Base-by-base conservation (phyloP, 2,888 invertebrate genomes). In the Synanthedon formicaeformis region DNA sequence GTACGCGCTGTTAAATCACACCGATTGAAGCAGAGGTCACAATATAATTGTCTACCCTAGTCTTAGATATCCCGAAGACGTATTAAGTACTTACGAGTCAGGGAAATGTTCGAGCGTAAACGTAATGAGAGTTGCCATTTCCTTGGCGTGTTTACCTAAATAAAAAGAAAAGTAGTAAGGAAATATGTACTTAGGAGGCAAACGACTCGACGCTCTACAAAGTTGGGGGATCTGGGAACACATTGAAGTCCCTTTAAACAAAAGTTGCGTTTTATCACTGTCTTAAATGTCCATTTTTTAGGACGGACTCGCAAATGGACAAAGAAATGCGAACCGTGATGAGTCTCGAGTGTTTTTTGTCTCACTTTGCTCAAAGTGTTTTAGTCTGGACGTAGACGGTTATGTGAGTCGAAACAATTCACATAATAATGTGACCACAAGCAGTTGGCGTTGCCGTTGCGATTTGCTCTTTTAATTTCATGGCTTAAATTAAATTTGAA, bases 201-300 rank as follows among this genome's bases (percentile, higher is more conserved):
- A 67, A 69, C 67, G 23, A 23, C 66, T 67, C 66, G 18, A 23
- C 66, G 68, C 66, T 66, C 66, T 66, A 69, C 66, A 64, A 64
- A 69, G 65, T 69, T 69, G 6, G 34, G 34, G 65, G 60, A 62
- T 62, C 62, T 59, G 58, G 40, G 63, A 64, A 65, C 59, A 69
- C 73, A 71, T 73, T 72, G 67, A 67, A 73, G 69, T 70, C 67
- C 72, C 75, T 78, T 75, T 75, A 75, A 77, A 77, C 73, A 73
- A 78, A 76, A 78, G 75, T 77, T 75, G 67, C 72, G 65, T 78
- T 80, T 76, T 78, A 77, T 79, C 75, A 72, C 73, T 66, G 70
- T 69, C 68, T 73, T 64, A 67, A 74, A 63, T 65, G 69, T 66
- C 69, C 70, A 72, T 75, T 77, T 73, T 69, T 70, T 65, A 66